phyloP scores from a whole-genome alignment of 2,797 vertebrate genomes.

The Caiman crocodilus region DNA sequence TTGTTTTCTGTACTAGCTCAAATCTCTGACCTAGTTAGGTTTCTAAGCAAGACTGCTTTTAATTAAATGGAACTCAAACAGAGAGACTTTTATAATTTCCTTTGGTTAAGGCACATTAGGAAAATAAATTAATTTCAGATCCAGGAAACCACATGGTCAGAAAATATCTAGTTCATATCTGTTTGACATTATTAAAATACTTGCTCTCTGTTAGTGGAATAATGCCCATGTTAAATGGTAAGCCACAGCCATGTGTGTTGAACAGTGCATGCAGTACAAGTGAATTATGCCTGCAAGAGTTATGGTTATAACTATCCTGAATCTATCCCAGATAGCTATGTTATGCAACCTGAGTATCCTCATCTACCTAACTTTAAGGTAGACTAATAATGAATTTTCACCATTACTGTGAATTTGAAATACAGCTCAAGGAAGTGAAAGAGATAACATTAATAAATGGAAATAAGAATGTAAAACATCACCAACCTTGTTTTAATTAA shows the following conservation, averaged over 20 bases:
- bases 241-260: slow-evolving; percentile 12
- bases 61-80: slow-evolving; percentile 31
- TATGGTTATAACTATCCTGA: slow-evolving; percentile 4
- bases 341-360: background rate
- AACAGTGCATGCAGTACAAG: background rate
- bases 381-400: slow-evolving; percentile 55
- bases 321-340: background rate
- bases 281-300: background rate
- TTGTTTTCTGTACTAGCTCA: slow-evolving; percentile 18
- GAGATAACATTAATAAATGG: slow-evolving; percentile 18
- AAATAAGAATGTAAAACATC: slow-evolving; percentile 1
- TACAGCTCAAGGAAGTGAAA: slow-evolving; percentile 36
- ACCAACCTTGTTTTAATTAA: slow-evolving; percentile 12
- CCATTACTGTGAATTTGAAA: slow-evolving; percentile 40
- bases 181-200: slow-evolving; percentile 42
- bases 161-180: slow-evolving; percentile 35
- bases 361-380: slow-evolving; percentile 9
- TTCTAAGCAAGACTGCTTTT: slow-evolving; percentile 40
- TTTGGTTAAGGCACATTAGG: slow-evolving; percentile 54
- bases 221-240: slow-evolving; percentile 25
- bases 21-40: slow-evolving; percentile 50
- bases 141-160: slow-evolving; percentile 49
- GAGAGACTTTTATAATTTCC: slow-evolving; percentile 64
- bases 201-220: background rate
- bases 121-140: slow-evolving; percentile 70